Evolutionary conservation across 2,113 vertebrate species (phyloP).

Genomic region (Oryzias woworae): DNA sequence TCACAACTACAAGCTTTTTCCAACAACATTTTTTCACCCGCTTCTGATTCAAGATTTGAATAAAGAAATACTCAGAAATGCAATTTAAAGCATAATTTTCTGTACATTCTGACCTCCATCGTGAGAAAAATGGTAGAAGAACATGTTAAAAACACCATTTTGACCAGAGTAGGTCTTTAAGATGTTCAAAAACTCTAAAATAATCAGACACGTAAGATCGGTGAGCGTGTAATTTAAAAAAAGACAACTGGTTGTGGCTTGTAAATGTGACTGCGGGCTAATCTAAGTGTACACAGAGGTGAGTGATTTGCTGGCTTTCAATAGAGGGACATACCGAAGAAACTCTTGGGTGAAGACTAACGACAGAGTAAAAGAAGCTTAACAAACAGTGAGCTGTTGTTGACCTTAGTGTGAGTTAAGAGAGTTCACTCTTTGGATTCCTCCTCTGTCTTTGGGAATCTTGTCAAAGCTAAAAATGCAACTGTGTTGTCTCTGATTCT

Average conservation of each 20-base stretch:
- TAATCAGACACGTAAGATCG: too few relatives aligned
- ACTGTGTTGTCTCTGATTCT: conserved; percentile 1
- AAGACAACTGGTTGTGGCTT: not conserved
- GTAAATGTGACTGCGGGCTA: conserved; percentile 15
- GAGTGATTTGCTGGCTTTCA: conserved; percentile 43
- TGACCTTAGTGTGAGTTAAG: conserved; percentile 5
- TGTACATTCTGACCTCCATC: too few relatives aligned
- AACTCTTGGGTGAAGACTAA: conserved; percentile 43
- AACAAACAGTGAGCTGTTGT: conserved; percentile 24
- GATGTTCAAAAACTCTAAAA: too few relatives aligned
- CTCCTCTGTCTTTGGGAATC: conserved; percentile 6
- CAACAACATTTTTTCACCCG: too few relatives aligned
- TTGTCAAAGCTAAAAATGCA: not conserved
- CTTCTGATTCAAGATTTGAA: too few relatives aligned
- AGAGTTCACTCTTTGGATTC: conserved; percentile 4
- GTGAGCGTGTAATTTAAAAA: too few relatives aligned
- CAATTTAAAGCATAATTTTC: too few relatives aligned
- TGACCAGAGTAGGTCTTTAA: too few relatives aligned
- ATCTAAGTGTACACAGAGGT: conserved; percentile 27
- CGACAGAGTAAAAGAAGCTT: conserved; percentile 43
- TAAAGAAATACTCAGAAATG: too few relatives aligned
- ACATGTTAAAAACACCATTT: too few relatives aligned
- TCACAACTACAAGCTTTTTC: too few relatives aligned
- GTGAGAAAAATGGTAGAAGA: too few relatives aligned
- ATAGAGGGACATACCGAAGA: conserved; percentile 37